These are phyloP conservation scores for Microctenopoma stevenorrisi DNA, from an alignment of 2,797 vertebrate genomes.

Conservation along the genomic window DNA sequence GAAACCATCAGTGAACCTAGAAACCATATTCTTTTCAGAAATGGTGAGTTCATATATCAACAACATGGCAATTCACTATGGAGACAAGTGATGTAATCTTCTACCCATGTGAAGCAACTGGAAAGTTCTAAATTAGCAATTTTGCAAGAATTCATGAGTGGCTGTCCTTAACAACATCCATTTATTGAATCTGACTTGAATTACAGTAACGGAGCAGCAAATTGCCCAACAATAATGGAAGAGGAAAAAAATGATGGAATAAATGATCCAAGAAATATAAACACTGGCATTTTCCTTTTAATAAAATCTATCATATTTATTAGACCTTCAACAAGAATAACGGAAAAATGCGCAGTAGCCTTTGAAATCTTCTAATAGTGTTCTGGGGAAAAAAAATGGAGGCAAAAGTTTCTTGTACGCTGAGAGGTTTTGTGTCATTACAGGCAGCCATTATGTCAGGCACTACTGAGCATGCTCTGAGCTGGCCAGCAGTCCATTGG, in stretches of 20 bases:
- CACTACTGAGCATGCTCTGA: constrained; percentile 70
- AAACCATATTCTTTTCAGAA: constrained; percentile 18
- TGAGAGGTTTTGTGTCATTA: constrained; percentile 61
- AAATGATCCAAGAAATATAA: constrained; percentile 56
- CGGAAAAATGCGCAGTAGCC: constrained; percentile 30
- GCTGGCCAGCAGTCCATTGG: constrained; percentile 72
- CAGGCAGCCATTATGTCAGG: constrained; percentile 65
- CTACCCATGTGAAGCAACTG: constrained; percentile 26
- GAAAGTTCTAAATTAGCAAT: constrained; percentile 52
- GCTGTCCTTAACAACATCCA: constrained; percentile 46
- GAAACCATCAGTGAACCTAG: constrained; percentile 26
- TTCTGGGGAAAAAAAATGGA: neutral
- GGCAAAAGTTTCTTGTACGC: constrained; percentile 10
- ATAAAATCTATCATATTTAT: constrained; percentile 50
- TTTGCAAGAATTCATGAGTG: constrained; percentile 37
- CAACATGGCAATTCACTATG: constrained; percentile 21
- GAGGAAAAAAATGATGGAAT: constrained; percentile 33
- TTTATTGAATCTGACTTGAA: constrained; percentile 57
- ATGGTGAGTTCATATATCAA: constrained; percentile 20
- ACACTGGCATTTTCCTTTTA: constrained; percentile 46
- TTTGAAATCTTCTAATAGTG: constrained; percentile 25
- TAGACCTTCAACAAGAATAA: constrained; percentile 34
- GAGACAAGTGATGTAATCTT: constrained; percentile 14
- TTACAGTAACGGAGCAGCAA: constrained; percentile 49
- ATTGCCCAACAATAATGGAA: constrained; percentile 53